Evolutionary conservation across 2,888 invertebrate species (phyloP), one percentile per base, ranked within the genome.

Genomic region (Ectemnius cavifrons): DNA sequence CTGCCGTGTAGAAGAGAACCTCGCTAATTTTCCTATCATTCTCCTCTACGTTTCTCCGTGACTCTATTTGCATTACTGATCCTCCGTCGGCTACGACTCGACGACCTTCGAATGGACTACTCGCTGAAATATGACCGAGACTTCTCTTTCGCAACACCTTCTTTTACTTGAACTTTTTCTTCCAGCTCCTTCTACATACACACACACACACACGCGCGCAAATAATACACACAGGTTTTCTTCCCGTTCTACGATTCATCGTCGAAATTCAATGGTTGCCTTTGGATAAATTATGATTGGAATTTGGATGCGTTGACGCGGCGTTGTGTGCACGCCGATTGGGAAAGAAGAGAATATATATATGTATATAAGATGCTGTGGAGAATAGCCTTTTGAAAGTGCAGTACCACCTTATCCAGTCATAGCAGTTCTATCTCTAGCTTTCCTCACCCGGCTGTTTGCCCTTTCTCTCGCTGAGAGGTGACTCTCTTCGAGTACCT

Each of bases 61-160:
- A 23, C 23, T 23, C 23, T 61, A 16, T 16, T 52, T 73, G 68
- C 28, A 63, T 61, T 47, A 64, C 67, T 37, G 11, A 4, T 62
- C 52, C 56, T 23, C 23, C 65, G 65, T 20, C 11, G 18, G n/a
- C 16, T 23, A 2, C 23, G 16, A 69, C 68, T 62, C 57, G 73
- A n/a, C 56, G 63, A 59, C 75, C 75, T 75, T 75, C 75, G 8
- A 56, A 18, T 8, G 56, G 49, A 66, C 62, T 57, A 66, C 62
- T 47, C 8, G 67, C 63, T 58, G 68, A 68, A 75, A 75, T 75
- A 75, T 37, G 37, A 52, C 52, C 52, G 52, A 16, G n/a, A 75
- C 65, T 37, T 61, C 62, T 58, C 63, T 68, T 65, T 59, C 49
- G 45, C 46, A 52, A 65, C 13, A 49, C 57, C 57, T 73, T 63